Conservation (phyloP, 2,113 vertebrate species). For the Urocynchramus pylzowi region DNA sequence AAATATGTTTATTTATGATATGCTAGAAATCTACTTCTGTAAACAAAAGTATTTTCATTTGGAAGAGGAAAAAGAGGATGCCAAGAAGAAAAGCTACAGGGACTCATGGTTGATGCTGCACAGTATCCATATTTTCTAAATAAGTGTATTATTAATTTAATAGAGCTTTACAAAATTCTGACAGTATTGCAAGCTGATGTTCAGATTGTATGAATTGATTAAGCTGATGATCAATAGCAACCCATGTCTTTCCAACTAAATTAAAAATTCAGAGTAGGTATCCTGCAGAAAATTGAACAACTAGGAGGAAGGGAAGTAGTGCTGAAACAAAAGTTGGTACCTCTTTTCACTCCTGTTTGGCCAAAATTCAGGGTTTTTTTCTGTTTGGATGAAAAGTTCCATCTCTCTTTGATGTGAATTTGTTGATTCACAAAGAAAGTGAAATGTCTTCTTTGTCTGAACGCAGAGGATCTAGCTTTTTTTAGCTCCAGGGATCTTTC, state of each 20-base stretch:
- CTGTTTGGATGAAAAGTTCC: not conserved
- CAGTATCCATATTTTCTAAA: not conserved
- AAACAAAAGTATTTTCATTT: not conserved
- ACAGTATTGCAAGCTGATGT: not conserved
- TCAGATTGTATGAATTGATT: not conserved
- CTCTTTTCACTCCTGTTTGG: not conserved
- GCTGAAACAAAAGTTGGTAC: not conserved
- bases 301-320: not conserved
- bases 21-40: not conserved
- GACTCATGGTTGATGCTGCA: not conserved
- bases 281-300: not conserved
- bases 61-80: not conserved
- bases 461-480: not conserved
- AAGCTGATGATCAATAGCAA: not conserved
- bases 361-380: not conserved
- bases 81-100: not conserved
- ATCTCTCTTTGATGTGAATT: not conserved
- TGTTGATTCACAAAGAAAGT: not conserved
- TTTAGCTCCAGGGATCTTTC: not conserved
- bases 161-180: not conserved
- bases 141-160: not conserved
- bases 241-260: not conserved
- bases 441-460: not conserved
- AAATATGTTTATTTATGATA: constrained; percentile 18
- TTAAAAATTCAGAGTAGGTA: not conserved